These are phyloP conservation scores for Caenorhabditis virilis DNA, from an alignment of 2,888 invertebrate genomes.

Conservation along the genomic window DNA sequence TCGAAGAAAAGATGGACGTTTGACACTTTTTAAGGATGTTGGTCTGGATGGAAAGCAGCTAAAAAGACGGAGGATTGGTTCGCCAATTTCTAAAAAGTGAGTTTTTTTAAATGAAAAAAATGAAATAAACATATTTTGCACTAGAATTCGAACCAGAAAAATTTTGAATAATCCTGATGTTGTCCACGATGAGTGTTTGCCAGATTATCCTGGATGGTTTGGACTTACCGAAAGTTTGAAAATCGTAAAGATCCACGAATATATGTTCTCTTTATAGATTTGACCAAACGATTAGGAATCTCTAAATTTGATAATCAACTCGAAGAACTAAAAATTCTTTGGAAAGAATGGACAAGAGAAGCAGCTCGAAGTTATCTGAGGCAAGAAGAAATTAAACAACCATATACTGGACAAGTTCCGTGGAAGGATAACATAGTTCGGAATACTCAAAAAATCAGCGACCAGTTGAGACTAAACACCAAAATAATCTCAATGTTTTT, in stretches of 20 bases:
- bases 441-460: slow-evolving; percentile 27
- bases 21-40: slow-evolving; percentile 17
- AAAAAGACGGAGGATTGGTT: slow-evolving; percentile 11
- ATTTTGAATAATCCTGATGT: slow-evolving; percentile 3
- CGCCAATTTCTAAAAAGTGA: slow-evolving; percentile 7
- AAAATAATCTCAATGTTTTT: slow-evolving; percentile 34
- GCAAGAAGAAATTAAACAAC: slow-evolving; percentile 1
- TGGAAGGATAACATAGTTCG: slow-evolving; percentile 11
- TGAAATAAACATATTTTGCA: no score
- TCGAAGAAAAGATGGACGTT: slow-evolving; percentile 18
- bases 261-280: neutral
- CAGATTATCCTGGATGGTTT: slow-evolving; percentile 37
- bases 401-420: slow-evolving; percentile 9
- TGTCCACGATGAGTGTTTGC: slow-evolving; percentile 29
- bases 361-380: slow-evolving; percentile 20
- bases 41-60: slow-evolving; percentile 26
- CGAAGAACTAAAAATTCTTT: slow-evolving; percentile 12
- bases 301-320: slow-evolving; percentile 4
- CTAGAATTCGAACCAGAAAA: slow-evolving; percentile 2
- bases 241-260: neutral
- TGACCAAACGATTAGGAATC: slow-evolving; percentile 12
- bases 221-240: slow-evolving; percentile 18
- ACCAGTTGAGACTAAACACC: slow-evolving; percentile 26
- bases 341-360: slow-evolving; percentile 35
- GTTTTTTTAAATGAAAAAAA: no score